Evolutionary conservation across 2,888 invertebrate species (phyloP).

Genomic region (Idaea straminata): DNA sequence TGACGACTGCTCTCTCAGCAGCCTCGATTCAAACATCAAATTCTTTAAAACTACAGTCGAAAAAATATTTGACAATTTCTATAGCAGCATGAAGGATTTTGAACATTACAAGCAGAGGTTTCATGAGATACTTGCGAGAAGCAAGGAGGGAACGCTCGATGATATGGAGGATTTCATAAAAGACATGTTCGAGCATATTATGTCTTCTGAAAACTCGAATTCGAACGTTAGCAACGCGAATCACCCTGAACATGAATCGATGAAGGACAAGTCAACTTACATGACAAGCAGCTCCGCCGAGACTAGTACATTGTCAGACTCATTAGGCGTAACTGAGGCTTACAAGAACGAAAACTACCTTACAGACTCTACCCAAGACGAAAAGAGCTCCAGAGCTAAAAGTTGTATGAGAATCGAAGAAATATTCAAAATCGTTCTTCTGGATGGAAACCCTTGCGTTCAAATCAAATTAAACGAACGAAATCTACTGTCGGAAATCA

Average conservation of each 20-base stretch:
- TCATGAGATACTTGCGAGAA: constrained; percentile 57
- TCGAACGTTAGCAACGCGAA: constrained; percentile 25
- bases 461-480: constrained; percentile 56
- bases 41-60: constrained; percentile 62
- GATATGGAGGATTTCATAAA: constrained; percentile 67
- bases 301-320: constrained; percentile 9
- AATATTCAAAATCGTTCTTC: constrained; percentile 49
- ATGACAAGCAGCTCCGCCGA: constrained; percentile 12
- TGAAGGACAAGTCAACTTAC: constrained; percentile 16
- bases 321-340: constrained; percentile 39
- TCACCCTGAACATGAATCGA: constrained; percentile 10
- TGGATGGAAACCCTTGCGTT: constrained; percentile 42
- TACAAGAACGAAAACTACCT: constrained; percentile 56
- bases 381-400: constrained; percentile 30
- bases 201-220: constrained; percentile 47
- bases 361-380: constrained; percentile 49
- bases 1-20: constrained; percentile 41
- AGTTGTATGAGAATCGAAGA: constrained; percentile 36
- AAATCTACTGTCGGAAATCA: constrained; percentile 57
- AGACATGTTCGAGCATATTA: constrained; percentile 64
- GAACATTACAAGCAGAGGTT: constrained; percentile 61
- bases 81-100: constrained; percentile 56
- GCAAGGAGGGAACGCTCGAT: constrained; percentile 33
- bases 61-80: constrained; percentile 64
- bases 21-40: constrained; percentile 61